Evolutionary conservation across 1,140 invertebrate genomes (phyloP), one percentile per base, ranked within the genome.

Genomic region (Panagrolaimus sp.): DNA sequence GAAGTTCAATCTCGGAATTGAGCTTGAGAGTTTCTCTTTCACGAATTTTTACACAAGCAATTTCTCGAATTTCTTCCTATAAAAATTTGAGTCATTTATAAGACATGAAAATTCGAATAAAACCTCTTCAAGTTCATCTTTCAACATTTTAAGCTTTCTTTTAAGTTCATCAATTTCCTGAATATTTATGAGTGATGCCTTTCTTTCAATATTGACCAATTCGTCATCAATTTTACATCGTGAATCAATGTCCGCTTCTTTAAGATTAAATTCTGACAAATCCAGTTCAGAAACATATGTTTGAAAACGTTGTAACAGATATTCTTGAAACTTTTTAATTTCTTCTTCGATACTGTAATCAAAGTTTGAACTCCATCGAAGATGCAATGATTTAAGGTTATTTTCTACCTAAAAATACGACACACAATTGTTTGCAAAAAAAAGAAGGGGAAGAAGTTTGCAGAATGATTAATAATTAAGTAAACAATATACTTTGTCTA

Each of bases 11-110:
- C 12, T 58, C 52, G 17, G 52, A 21, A 58, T 58, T 28, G 17
- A 58, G 52, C 17, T 58, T 58, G 12, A 12, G 10, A 28, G 21
- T 26, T 28, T 58, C 52, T 28, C 21, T 26, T 58, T 58, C 52
- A 28, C 52, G 52, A 58, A 28, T 28, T 21, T 28, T 21, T 21
- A 58, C 28, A 28, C 52, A 58, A 6, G 52, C 52, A 28, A 58
- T 12, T 58, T 58, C 52, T 12, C 28, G 21, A 58, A 58, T 58
- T 17, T 58, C 52, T 58, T 58, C 52, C 52, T 58, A n/a, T 24
- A 58, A 58, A 58, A 58, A 58, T 14, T n/a, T 7, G 17, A 21
- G 5, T 14, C 52, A 26, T 26, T 58, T 26, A 28, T 58, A 28
- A 28, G 28, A 21, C 17, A 21, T 24, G n/a, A n/a, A 14, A 58